Evolutionary conservation across 2,888 invertebrate genomes (phyloP), one percentile per base, ranked within the genome.

Genomic region (Eupithecia tripunctaria): DNA sequence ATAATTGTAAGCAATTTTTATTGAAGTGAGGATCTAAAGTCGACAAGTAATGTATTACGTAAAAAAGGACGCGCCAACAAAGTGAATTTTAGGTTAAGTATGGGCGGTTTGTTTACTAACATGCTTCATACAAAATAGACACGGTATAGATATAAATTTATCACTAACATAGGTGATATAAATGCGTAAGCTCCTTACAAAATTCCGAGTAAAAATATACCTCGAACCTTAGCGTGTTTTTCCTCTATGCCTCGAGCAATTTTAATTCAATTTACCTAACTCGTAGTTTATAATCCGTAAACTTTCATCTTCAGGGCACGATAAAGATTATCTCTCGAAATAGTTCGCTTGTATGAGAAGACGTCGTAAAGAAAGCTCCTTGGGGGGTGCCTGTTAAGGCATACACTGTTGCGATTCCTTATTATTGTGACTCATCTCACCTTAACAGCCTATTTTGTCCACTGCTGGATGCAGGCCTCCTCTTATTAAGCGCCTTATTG

Each of bases 291-390:
- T 76, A 76, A 73, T 74, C 73, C 75, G 76, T 76, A 76, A 78
- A 78, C 62, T 78, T 77, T 77, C 72, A 75, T 74, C 73, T 73
- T 73, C 71, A 71, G 47, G 41, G 68, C 69, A 70, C 72, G 67
- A 70, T 72, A 72, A 76, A 76, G 71, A 70, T 70, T 67, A 56
- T 75, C 72, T 76, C 78, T 70, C 78, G 78, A 78, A 79, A 76
- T 78, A 79, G 76, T 79, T 78, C 70, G 38, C 76, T 73, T 75
- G 75, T 74, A 70, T 73, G 76, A 77, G 67, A 71, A 66, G 65
- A 32, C 51, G 72, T 80, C 82, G 74, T 84, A 83, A 85, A 83
- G 79, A 77, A 74, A 27, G 60, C 73, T 81, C 76, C 70, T 69
- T 65, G n/a, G n/a, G 62, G 62, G 62, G 7, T 36, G 1, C 12